Conservation (phyloP, 30 jellyfish, hydroid and myxozoan species). For the Aurelia sp. region DNA sequence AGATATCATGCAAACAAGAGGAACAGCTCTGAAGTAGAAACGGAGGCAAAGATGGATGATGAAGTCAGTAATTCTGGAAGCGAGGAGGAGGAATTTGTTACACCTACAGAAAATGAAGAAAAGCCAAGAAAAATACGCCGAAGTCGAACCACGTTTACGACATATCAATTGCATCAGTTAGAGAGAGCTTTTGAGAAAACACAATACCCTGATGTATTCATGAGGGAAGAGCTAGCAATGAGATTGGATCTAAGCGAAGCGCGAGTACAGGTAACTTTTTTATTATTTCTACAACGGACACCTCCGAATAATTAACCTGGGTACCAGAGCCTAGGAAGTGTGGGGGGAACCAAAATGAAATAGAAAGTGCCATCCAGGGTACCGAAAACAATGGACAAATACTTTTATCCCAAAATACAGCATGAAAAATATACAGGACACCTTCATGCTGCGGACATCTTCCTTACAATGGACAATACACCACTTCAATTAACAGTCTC, state of each 20-base stretch:
- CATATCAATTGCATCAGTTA: conserved; percentile 96
- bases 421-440: no score
- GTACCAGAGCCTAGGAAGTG: no score
- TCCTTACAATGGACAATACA: no score
- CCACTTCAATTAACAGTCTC: no score
- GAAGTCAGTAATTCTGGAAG: conserved; percentile 70
- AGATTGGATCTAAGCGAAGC: conserved; percentile 97
- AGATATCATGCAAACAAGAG: no score
- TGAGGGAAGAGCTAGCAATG: conserved; percentile 94
- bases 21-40: not conserved
- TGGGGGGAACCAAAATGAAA: no score
- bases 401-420: no score
- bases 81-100: conserved; percentile 45
- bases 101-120: conserved; percentile 63
- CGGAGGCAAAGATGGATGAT: conserved; percentile 24
- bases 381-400: no score
- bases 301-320: no score
- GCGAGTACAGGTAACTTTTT: conserved; percentile 86
- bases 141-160: conserved; percentile 96
- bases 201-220: conserved; percentile 97
- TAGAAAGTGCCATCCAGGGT: no score
- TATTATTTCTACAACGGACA: no score
- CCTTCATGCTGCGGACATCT: no score
- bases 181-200: conserved; percentile 97
- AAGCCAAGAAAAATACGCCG: conserved; percentile 89